These are phyloP conservation scores for Griposia aprilina DNA, from an alignment of 2,888 invertebrate genomes.

Conservation along the genomic window DNA sequence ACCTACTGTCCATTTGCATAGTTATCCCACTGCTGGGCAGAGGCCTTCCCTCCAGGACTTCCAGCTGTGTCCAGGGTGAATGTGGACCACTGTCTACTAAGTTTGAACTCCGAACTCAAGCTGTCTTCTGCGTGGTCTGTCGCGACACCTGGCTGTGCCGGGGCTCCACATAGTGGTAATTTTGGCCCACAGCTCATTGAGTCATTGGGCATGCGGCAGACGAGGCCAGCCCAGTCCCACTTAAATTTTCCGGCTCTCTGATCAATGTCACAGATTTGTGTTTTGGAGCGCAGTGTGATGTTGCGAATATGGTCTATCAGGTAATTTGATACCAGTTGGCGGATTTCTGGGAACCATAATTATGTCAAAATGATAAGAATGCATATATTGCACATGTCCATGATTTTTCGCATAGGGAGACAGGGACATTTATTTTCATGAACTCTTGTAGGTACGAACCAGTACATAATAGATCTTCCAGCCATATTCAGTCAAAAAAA, in stretches of 20 bases:
- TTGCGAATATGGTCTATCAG: neutral
- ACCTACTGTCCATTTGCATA: neutral
- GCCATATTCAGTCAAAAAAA: too few relatives aligned
- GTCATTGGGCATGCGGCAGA: too few relatives aligned
- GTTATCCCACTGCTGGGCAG: neutral
- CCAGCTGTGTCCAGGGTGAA: neutral
- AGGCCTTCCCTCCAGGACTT: neutral
- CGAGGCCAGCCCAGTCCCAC: neutral
- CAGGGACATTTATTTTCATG: neutral
- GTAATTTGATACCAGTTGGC: neutral
- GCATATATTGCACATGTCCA: neutral
- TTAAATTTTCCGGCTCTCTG: neutral
- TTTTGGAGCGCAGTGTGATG: neutral
- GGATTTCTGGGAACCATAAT: too few relatives aligned
- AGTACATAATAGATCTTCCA: neutral
- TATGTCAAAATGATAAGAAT: neutral
- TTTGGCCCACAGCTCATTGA: too few relatives aligned
- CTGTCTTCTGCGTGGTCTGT: too few relatives aligned
- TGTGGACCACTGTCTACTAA: too few relatives aligned
- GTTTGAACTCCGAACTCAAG: too few relatives aligned
- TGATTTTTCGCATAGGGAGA: neutral
- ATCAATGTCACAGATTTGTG: neutral
- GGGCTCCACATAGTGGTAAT: too few relatives aligned
- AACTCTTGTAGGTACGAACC: neutral
- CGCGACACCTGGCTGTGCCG: too few relatives aligned